A percentile compares a stretch with the other conserved stretches of the same genome.
phyloP scores from a whole-genome alignment of 2,888 invertebrate genomes.

The Beris chalybata region DNA sequence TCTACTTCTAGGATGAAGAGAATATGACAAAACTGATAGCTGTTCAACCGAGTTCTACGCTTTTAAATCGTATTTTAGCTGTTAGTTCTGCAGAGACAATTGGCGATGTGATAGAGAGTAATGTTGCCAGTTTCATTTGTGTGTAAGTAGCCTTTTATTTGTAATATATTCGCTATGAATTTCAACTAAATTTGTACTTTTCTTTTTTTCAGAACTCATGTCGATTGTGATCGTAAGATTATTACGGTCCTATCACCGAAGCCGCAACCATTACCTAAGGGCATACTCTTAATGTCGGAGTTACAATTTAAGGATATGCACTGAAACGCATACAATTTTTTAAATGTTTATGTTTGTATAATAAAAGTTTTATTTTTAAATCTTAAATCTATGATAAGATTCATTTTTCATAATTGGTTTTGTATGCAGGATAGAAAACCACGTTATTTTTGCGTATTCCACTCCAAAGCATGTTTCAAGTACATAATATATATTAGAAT shows the following conservation, averaged over 20 bases:
- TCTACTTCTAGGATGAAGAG: constrained; percentile 63
- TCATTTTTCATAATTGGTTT: too few relatives aligned
- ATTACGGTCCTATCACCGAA: constrained; percentile 92
- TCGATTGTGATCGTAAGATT: constrained; percentile 84
- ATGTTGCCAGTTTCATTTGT: constrained; percentile 88
- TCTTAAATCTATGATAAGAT: too few relatives aligned
- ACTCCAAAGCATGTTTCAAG: too few relatives aligned
- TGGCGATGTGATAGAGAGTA: constrained; percentile 83
- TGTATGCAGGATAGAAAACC: too few relatives aligned
- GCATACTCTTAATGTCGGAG: constrained; percentile 83
- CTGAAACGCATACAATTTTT: constrained; percentile 49
- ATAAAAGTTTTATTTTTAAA: too few relatives aligned
- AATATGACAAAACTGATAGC: constrained; percentile 86
- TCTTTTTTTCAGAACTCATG: constrained; percentile 70
- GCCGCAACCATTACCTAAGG: constrained; percentile 88
- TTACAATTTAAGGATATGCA: constrained; percentile 94
- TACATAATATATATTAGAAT: too few relatives aligned
- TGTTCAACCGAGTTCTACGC: constrained; percentile 72
- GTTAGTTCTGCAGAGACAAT: constrained; percentile 82
- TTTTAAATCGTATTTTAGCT: constrained; percentile 86
- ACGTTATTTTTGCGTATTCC: too few relatives aligned
- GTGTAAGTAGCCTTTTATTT: constrained; percentile 69
- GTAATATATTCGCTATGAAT: neutral
- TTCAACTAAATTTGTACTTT: neutral
- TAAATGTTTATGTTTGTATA: too few relatives aligned